Base-by-base conservation (phyloP, 1,140 invertebrate species). In the Drosophila equinoxialis region DNA sequence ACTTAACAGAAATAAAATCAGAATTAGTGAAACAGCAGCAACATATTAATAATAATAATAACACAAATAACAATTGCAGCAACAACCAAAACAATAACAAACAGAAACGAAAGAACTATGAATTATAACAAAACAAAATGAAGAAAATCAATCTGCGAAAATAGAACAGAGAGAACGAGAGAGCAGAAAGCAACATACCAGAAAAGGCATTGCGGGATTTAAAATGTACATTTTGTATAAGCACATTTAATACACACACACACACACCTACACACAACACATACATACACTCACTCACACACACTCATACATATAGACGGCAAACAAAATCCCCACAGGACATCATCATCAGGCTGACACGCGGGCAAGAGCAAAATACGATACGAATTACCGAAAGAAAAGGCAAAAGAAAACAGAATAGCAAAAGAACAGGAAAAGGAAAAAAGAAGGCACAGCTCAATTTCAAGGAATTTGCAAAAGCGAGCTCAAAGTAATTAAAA, bases 401-500 rank as follows among this genome's bases (percentile, higher is more conserved):
- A 17, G 42, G 17, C 20, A 48, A 48, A 23, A 23, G 23, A 51
- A 51, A 51, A 51, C 37, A n/a, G 7, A 51, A 23, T 10, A 51
- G 17, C 17, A 10, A 51, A 20, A 17, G 17, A 23, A 13, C 37
- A 11, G 11, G 11, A 39, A 39, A 39, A 39, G 37, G 37, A 39
- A 11, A 3, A 39, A 39, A 39, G 3, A 11, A 35, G 77, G 57
- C 79, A 82, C 81, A 74, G 74, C 79, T 81, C 79, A 81, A 81
- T 81, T 81, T 81, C 73, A 81, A 77, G 74, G 79, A 81, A 81
- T 77, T 81, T 69, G 69, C 79, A 70, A 74, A 30, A 68, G 71
- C 60, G 60, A 65, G 39, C 66, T 58, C 60, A 75, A 77, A 77
- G 74, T 74, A 81, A 81, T 81, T 81, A 81, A 81, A 81, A 81